Conservation (phyloP, 2,888 invertebrate species). For the Oeneis ivallda region DNA sequence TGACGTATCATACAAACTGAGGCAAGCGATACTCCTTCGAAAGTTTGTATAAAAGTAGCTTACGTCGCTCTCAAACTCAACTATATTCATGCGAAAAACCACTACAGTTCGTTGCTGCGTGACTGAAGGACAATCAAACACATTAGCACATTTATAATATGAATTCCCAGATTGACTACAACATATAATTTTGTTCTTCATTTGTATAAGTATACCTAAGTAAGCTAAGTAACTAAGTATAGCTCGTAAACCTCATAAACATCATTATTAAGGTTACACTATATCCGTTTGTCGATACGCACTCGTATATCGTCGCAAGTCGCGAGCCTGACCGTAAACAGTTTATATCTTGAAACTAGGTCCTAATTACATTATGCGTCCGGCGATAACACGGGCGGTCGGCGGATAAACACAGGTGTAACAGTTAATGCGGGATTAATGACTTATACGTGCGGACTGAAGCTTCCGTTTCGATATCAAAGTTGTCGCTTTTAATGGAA, state of each 20-base stretch:
- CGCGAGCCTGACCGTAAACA: conserved; percentile 18
- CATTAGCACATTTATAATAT: too few relatives aligned
- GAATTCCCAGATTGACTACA: too few relatives aligned
- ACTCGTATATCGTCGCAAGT: conserved; percentile 5
- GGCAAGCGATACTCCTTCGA: too few relatives aligned
- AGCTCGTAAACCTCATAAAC: neutral
- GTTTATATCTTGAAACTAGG: conserved; percentile 26
- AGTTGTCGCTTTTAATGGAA: neutral
- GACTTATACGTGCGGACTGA: conserved; percentile 25
- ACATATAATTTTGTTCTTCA: too few relatives aligned
- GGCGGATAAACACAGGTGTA: conserved; percentile 43
- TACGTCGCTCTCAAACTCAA: too few relatives aligned
- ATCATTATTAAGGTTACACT: conserved; percentile 7
- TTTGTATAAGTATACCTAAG: too few relatives aligned
- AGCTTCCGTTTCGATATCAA: conserved; percentile 21
- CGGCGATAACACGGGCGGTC: conserved; percentile 43
- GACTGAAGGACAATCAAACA: too few relatives aligned
- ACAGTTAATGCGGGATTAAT: conserved; percentile 30
- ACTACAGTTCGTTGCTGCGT: too few relatives aligned
- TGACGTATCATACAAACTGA: too few relatives aligned
- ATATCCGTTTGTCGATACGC: conserved; percentile 1
- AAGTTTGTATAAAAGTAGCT: too few relatives aligned
- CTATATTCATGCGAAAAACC: too few relatives aligned
- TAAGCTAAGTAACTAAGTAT: too few relatives aligned
- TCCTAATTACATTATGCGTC: conserved; percentile 44